Percentiles rank a stretch among this genome's conserved stretches.
Evolutionary conservation across 2,113 vertebrate genomes (phyloP).

Genomic region (Lagopus muta): DNA sequence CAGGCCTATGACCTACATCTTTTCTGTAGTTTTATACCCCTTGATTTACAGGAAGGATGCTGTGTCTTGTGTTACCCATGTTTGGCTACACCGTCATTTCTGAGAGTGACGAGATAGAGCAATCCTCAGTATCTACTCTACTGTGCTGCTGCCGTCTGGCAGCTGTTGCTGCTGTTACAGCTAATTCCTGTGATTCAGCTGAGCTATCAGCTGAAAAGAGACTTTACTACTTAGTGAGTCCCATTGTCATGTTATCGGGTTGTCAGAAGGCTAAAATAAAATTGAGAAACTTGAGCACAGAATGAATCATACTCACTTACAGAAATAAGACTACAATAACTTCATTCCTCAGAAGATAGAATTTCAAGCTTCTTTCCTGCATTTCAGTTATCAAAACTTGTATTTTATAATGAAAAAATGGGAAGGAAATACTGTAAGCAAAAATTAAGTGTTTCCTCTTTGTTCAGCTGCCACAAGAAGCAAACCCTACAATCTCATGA

Average conservation of each 20-base stretch:
- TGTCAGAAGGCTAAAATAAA: not conserved
- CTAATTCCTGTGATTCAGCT: not conserved
- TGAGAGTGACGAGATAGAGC: not conserved
- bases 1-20: not conserved
- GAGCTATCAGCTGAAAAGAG: not conserved
- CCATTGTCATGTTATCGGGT: not conserved
- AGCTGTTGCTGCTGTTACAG: not conserved
- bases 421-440: not conserved
- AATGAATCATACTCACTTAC: not conserved
- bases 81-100: not conserved
- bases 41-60: not conserved
- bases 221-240: not conserved
- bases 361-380: not conserved
- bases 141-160: rapidly evolving
- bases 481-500: not conserved
- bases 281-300: not conserved
- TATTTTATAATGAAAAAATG: not conserved
- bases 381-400: not conserved
- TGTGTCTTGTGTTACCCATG: not conserved
- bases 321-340: not conserved
- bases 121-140: rapidly evolving
- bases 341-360: not conserved
- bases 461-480: not conserved
- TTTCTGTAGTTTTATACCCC: not conserved
- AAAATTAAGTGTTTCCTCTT: not conserved